Base-by-base conservation (phyloP, 2,113 vertebrate genomes). In the Serilophus lunatus region DNA sequence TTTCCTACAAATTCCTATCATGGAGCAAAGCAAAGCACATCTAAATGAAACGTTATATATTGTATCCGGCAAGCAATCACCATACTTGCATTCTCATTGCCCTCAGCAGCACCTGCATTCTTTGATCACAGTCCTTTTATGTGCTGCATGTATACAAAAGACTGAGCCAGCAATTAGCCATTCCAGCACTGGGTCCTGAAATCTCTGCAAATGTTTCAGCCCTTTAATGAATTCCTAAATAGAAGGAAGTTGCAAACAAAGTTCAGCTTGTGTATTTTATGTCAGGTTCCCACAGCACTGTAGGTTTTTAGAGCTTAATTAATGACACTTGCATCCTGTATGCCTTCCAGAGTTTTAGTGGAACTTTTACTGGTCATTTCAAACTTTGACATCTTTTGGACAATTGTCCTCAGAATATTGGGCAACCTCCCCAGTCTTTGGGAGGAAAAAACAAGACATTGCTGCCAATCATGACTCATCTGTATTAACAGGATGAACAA, bases 281-380 rank as follows among this genome's bases (percentile, higher is more conserved):
- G 96, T 84, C 94, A 93, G 89, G 95, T 98, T 98, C 97, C 98
- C 98, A 98, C 97, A 97, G 93, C 92, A 97, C 96, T 98, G 96
- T 85, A 96, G 96, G 97, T 97, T 98, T 96, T 96, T 94, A 85
- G 94, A 95, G 98, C 97, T 98, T 97, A 97, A 97, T 57, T 95
- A 95, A 94, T 94, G 95, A 97, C 97, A 90, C 97, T 98, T 95
- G 96, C 97, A 97, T 96, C 96, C 96, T 97, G 63, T 94, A 65
- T 13, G 91, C 82, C 84, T 95, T 97, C 96, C 94, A 96, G 64
- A 97, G 96, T 75, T 96, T 96, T 82, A 96, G 92, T 91, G 94
- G 92, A 90, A 95, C 83, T 93, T 97, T 88, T 93, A 90, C 96
- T 95, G 96, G 97, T 97, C 97, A 96, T 94, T 97, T 97, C 97